These are phyloP conservation scores for Antitype chi DNA, from an alignment of 2,888 invertebrate species.

Conservation along the genomic window DNA sequence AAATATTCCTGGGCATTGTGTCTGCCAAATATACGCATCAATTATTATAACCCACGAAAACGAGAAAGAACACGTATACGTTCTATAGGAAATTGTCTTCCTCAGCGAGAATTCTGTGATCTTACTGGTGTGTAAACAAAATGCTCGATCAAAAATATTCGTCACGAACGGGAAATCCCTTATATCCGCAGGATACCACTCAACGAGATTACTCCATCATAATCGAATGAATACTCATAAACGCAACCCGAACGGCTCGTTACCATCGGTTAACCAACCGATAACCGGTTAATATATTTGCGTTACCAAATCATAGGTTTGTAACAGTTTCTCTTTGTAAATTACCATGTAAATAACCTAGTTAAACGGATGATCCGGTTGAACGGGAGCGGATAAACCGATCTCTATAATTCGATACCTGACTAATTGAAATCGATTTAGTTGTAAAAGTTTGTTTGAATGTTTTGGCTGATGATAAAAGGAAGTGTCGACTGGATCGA, in stretches of 20 bases:
- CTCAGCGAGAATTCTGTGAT: not conserved
- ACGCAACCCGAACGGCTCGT: conserved; percentile 25
- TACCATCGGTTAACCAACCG: conserved; percentile 40
- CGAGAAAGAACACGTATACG: not conserved
- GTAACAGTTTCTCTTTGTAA: conserved; percentile 63
- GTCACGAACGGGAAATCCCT: conserved; percentile 10
- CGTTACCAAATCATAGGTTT: conserved; percentile 50
- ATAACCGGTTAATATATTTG: conserved; percentile 41
- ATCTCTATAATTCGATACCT: conserved; percentile 60
- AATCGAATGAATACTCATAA: conserved; percentile 50
- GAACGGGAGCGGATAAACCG: conserved; percentile 48
- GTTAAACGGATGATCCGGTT: conserved; percentile 58
- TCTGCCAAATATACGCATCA: not conserved
- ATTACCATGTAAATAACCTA: conserved; percentile 61
- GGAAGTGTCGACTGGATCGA: not conserved
- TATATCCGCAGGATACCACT: conserved; percentile 28
- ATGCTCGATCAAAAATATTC: conserved; percentile 29
- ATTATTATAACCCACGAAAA: not conserved
- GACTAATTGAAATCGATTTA: conserved; percentile 61
- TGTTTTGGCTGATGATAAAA: conserved; percentile 19
- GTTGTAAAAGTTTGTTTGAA: conserved; percentile 35
- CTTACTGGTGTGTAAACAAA: conserved; percentile 12
- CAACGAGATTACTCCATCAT: conserved; percentile 50
- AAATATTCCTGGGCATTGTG: not conserved
- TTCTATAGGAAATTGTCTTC: not conserved